Conservation (phyloP, 2,113 vertebrate species). For the Seriola dumerili region DNA sequence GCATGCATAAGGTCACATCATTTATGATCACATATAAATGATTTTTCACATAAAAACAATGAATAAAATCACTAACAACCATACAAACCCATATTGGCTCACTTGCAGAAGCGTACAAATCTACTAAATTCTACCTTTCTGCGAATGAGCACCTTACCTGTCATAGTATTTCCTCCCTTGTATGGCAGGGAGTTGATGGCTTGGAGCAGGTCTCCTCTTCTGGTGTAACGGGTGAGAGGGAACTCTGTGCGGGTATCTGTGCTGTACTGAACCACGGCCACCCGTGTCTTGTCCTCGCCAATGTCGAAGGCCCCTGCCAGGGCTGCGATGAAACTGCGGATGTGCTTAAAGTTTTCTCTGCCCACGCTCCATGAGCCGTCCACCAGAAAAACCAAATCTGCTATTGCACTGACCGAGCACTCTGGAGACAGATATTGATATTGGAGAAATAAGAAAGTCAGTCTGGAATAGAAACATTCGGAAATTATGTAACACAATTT, state of each 20-base stretch:
- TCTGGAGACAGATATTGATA: slow-evolving; percentile 77
- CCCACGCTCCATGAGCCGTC: slow-evolving; percentile 99
- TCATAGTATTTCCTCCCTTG: slow-evolving; percentile 99
- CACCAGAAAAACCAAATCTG: slow-evolving; percentile 96
- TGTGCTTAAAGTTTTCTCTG: slow-evolving; percentile 95
- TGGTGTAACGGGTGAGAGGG: slow-evolving; percentile 91
- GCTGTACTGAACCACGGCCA: slow-evolving; percentile 97
- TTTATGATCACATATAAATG: accelerated
- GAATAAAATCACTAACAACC: neutral
- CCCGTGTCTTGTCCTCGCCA: slow-evolving; percentile 93
- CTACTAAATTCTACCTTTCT: neutral
- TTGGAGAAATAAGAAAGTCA: slow-evolving; percentile 27
- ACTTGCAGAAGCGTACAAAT: neutral
- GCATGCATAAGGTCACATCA: neutral
- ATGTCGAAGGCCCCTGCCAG: slow-evolving; percentile 96
- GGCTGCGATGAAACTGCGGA: slow-evolving; percentile 92
- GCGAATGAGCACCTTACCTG: slow-evolving; percentile 81
- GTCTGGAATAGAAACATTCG: neutral
- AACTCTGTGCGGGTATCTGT: slow-evolving; percentile 98
- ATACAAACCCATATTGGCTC: neutral
- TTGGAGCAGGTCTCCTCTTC: slow-evolving; percentile 89
- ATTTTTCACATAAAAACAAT: neutral
- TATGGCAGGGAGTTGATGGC: slow-evolving; percentile 96
- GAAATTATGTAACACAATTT: neutral
- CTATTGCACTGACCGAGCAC: slow-evolving; percentile 93